Conservation (phyloP, 2,113 vertebrate genomes). For the Calypte anna region DNA sequence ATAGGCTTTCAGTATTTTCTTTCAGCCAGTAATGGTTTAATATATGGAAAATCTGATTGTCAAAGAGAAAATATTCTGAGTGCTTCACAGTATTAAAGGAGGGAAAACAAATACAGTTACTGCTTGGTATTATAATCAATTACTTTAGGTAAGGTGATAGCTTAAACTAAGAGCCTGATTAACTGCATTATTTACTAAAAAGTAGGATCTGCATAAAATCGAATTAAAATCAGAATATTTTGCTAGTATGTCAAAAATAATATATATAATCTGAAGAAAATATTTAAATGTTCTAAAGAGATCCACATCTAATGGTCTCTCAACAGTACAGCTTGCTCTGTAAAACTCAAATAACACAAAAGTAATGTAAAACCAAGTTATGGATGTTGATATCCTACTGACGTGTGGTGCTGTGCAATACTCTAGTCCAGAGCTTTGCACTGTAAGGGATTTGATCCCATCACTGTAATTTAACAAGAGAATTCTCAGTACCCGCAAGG, state of each 20-base stretch:
- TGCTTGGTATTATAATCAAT: conserved; percentile 4
- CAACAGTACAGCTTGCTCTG: background rate
- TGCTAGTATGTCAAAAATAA: conserved; percentile 12
- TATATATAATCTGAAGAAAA: background rate
- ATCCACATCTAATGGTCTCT: conserved; percentile 23
- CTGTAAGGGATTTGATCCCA: background rate
- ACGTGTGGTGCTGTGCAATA: background rate
- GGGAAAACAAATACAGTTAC: conserved; percentile 12
- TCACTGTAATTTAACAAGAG: background rate
- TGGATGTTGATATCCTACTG: background rate
- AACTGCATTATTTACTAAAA: conserved; percentile 38
- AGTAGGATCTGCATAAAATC: conserved; percentile 16
- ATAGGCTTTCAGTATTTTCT: background rate
- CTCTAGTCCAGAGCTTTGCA: background rate
- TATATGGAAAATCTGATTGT: background rate
- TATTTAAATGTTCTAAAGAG: conserved; percentile 39
- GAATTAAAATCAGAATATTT: conserved; percentile 22
- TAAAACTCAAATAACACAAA: conserved; percentile 42
- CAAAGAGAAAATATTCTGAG: background rate
- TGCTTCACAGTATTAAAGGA: conserved; percentile 47
- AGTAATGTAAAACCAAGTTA: conserved; percentile 6
- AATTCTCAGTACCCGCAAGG: background rate
- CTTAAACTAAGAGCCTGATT: conserved; percentile 25
- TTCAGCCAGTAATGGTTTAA: background rate
- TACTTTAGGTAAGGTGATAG: background rate